These are phyloP conservation scores for Cotesia congregata DNA, from an alignment of 2,888 invertebrate species.

Conservation along the genomic window DNA sequence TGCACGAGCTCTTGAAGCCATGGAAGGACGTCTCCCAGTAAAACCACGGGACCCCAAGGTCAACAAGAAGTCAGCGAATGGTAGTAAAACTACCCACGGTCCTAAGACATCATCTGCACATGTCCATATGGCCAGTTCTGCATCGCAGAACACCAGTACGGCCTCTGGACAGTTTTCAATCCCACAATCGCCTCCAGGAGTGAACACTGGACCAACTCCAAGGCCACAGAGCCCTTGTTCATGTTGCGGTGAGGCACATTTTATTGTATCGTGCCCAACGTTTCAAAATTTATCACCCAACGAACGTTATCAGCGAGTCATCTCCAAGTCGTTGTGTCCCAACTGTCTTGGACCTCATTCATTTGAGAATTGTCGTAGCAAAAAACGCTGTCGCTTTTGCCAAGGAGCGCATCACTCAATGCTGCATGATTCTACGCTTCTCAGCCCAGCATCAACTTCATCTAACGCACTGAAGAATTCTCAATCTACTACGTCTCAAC, in stretches of 20 bases:
- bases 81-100: no score
- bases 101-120: not conserved
- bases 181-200: not conserved
- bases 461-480: not conserved
- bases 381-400: conserved; percentile 12
- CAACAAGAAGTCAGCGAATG: not conserved
- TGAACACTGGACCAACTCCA: no score
- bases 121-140: not conserved
- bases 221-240: conserved; percentile 20
- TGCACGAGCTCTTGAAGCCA: conserved; percentile 22
- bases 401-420: conserved; percentile 27
- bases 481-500: no score
- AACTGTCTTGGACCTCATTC: conserved; percentile 42
- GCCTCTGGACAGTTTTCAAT: not conserved
- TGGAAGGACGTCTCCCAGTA: not conserved
- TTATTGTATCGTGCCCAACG: conserved; percentile 21
- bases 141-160: not conserved
- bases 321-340: conserved; percentile 29
- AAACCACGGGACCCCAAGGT: not conserved
- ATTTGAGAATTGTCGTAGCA: not conserved
- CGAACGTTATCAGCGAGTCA: not conserved
- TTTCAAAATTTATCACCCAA: not conserved
- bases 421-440: conserved; percentile 4
- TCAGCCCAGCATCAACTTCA: not conserved
- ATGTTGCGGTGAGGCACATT: conserved; percentile 26